phyloP scores from a whole-genome alignment of 2,797 vertebrate species.

The Xyrichtys novacula region DNA sequence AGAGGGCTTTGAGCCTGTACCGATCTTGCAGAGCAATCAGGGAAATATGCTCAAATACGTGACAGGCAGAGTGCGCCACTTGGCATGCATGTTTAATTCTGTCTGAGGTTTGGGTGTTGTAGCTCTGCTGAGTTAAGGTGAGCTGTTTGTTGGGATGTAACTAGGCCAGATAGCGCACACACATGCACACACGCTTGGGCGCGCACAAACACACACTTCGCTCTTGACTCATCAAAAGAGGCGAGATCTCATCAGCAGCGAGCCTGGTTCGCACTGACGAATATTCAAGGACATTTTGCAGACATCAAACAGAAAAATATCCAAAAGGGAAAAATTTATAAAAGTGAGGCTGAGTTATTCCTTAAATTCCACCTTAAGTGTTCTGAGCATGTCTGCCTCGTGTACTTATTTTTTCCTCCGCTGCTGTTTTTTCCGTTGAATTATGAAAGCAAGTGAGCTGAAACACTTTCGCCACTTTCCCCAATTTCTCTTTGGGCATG shows the following conservation, averaged over 20 bases:
- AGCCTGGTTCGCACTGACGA: conserved; percentile 14
- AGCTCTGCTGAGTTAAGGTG: conserved; percentile 45
- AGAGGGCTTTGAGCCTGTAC: conserved; percentile 49
- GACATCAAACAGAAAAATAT: conserved; percentile 29
- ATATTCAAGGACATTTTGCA: conserved; percentile 46
- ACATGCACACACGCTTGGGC: conserved; percentile 12
- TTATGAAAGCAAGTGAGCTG: conserved; percentile 29
- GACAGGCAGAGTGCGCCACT: conserved; percentile 55
- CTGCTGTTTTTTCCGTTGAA: conserved; percentile 36
- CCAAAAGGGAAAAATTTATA: conserved; percentile 5
- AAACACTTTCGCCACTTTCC: conserved; percentile 24
- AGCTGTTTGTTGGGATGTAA: conserved; percentile 56
- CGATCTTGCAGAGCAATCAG: conserved; percentile 71
- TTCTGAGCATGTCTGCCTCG: not conserved
- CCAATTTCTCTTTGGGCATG: conserved; percentile 27
- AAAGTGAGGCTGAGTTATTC: conserved; percentile 1
- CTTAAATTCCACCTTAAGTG: conserved; percentile 8
- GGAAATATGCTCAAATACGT: conserved; percentile 60
- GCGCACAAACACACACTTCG: conserved; percentile 26
- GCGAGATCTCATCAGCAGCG: conserved; percentile 56
- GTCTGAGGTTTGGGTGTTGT: conserved; percentile 56
- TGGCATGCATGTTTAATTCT: conserved; percentile 66
- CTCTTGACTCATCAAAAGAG: conserved; percentile 55
- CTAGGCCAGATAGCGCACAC: conserved; percentile 51
- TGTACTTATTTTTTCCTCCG: conserved; percentile 29